Base-by-base conservation (phyloP, 2,113 vertebrate genomes). In the Herpailurus yagouaroundi region DNA sequence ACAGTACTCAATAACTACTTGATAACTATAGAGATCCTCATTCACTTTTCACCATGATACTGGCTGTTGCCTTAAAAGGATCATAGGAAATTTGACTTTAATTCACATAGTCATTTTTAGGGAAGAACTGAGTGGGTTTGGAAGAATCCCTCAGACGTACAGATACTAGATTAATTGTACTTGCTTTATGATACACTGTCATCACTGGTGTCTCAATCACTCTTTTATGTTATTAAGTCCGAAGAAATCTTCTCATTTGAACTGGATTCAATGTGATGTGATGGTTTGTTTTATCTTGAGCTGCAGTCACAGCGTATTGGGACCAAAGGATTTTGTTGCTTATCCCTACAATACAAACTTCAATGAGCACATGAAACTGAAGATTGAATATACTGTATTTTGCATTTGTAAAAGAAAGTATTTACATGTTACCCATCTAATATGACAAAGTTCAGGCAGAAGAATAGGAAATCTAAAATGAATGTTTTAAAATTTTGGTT, bases 401-500 rank as follows among this genome's bases (percentile, higher is more conserved):
- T 74, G 25, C 52, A 36, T 76, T 88, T 45, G 36, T 94, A 84
- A 91, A 79, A 80, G 79, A 79, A 79, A 66, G 25, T 64, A 23
- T 31, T 79, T 81, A 48, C 12, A 68, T 93, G 48, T 77, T 92
- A 91, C 2, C 23, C 45, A 29, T 68, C 50, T 89, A 55, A 55
- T 60, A 77, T 7, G 77, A 81, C n/a, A 73, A 25, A 87, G 68
- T 95, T 88, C 48, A 21, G 16, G 68, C 48, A 89, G 81, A 93
- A 82, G 48, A 86, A 55, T 73, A 79, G 29, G 36, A 86, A 73
- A 57, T 86, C 80, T 45, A 68, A 87, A 94, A 90, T 38, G 52
- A 89, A 57, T 87, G 16, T 68, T 93, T 89, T 69, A 50, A 97
- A 87, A 87, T 90, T 94, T 27, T 79, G 18, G 31, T 60, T 90